Evolutionary conservation across 2,797 vertebrate species (phyloP).

Genomic region (Buphagus erythrorhynchus): DNA sequence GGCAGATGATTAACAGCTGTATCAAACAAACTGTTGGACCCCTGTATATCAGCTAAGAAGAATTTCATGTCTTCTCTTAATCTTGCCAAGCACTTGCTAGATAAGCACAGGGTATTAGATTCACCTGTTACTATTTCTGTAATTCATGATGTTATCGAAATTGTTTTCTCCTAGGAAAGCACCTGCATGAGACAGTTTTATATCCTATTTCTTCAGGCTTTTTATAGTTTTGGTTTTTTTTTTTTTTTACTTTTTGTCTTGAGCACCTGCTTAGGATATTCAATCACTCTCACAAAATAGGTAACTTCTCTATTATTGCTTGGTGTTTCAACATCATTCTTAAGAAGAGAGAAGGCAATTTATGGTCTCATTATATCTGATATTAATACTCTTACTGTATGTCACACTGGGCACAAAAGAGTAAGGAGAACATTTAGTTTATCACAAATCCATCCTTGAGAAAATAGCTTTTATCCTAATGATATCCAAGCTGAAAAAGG

Average conservation of each 20-base stretch:
- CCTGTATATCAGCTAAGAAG: background rate
- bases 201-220: background rate
- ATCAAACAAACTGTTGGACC: background rate
- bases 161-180: conserved; percentile 1
- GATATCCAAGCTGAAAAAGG: background rate
- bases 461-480: background rate
- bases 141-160: conserved; percentile 44
- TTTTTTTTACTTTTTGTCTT: background rate
- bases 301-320: background rate
- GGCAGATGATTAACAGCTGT: conserved; percentile 12
- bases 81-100: conserved; percentile 16
- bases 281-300: background rate
- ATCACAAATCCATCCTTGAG: background rate
- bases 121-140: conserved; percentile 15
- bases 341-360: background rate
- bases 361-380: background rate
- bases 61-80: conserved; percentile 33
- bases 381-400: background rate
- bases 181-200: background rate
- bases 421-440: background rate
- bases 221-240: background rate
- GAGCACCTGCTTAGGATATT: background rate
- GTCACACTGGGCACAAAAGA: background rate
- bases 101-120: conserved; percentile 35
- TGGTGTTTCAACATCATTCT: background rate